phyloP scores from a whole-genome alignment of 2,888 invertebrate species.

The Xanthostigma xanthostigma region DNA sequence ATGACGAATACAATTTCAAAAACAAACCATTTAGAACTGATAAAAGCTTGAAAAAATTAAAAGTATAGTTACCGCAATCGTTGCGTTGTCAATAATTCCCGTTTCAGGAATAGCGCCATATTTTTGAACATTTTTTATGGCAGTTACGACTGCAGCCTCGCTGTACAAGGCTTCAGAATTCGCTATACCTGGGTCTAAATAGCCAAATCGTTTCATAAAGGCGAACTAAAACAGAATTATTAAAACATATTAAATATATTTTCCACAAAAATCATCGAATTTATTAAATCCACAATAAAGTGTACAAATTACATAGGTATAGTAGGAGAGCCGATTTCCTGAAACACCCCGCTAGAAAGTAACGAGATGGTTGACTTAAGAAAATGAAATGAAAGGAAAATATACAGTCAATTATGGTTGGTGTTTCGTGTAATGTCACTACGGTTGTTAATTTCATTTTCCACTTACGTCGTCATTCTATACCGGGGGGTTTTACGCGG shows the following conservation, averaged over 20 bases:
- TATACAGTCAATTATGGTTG: too few relatives aligned
- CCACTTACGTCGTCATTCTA: too few relatives aligned
- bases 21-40: not conserved
- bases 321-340: too few relatives aligned
- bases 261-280: too few relatives aligned
- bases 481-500: too few relatives aligned
- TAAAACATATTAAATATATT: not conserved
- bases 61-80: slow-evolving; percentile 33
- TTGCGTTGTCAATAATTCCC: slow-evolving; percentile 48
- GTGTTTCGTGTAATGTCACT: too few relatives aligned
- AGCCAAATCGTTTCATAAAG: slow-evolving; percentile 57
- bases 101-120: slow-evolving; percentile 56
- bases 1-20: not conserved
- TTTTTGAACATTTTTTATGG: slow-evolving; percentile 50
- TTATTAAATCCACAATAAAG: too few relatives aligned
- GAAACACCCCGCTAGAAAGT: too few relatives aligned
- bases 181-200: slow-evolving; percentile 34
- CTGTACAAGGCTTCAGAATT: slow-evolving; percentile 46
- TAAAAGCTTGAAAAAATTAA: not conserved
- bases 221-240: slow-evolving; percentile 30
- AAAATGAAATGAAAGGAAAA: too few relatives aligned
- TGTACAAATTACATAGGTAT: too few relatives aligned
- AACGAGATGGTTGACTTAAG: too few relatives aligned
- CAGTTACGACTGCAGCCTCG: slow-evolving; percentile 42
- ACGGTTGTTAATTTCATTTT: too few relatives aligned